A percentile compares a stretch with the other conserved stretches of the same genome.
Evolutionary conservation across 2,888 invertebrate species (phyloP).

Genomic region (Pammene aurita): DNA sequence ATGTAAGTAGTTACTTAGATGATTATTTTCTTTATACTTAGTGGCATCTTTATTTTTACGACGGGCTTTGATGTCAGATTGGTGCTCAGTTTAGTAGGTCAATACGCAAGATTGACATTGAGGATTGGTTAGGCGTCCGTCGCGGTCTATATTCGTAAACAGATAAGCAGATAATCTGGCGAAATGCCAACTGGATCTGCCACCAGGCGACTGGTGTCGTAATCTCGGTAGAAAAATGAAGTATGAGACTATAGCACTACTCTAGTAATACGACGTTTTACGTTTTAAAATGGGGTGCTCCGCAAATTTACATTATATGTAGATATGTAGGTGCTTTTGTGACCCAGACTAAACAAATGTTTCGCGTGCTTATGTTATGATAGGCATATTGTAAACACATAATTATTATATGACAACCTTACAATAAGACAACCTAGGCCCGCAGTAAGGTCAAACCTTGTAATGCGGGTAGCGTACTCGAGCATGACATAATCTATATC

Average conservation of each 20-base stretch:
- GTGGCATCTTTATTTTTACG: constrained; percentile 15
- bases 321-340: constrained; percentile 44
- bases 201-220: constrained; percentile 20
- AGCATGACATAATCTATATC: too few species aligned
- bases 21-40: constrained; percentile 1
- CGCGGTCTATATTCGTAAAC: constrained; percentile 53
- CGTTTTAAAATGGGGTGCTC: constrained; percentile 31
- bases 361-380: background rate
- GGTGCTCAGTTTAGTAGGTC: constrained; percentile 52
- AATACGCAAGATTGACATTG: constrained; percentile 71
- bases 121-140: constrained; percentile 57
- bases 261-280: background rate
- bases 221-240: constrained; percentile 3
- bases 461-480: too few species aligned
- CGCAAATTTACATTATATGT: constrained; percentile 47
- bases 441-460: too few species aligned
- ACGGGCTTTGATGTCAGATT: constrained; percentile 17
- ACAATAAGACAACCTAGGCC: too few species aligned
- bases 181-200: constrained; percentile 63
- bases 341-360: constrained; percentile 53
- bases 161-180: constrained; percentile 58
- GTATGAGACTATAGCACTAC: background rate
- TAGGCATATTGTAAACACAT: too few species aligned
- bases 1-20: constrained; percentile 7
- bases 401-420: too few species aligned